Base-by-base conservation (phyloP, 92 coral and sea anemone species). In the Blastomussa wellsi region DNA sequence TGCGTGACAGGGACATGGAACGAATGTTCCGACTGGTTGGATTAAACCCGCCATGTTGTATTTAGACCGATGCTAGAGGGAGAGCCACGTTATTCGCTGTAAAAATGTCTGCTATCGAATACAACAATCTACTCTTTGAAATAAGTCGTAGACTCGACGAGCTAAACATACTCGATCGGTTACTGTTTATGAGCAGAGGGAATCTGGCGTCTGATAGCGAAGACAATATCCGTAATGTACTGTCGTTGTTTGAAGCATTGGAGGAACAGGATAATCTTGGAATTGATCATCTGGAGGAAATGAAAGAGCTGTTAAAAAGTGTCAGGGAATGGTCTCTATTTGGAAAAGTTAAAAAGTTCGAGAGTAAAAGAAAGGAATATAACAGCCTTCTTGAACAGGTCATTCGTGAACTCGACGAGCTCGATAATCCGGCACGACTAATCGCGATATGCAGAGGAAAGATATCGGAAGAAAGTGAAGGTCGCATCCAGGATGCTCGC, bases 61-160 rank as follows among this genome's bases (percentile, higher is more conserved):
- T n/a, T n/a, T n/a, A n/a, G n/a, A n/a, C n/a, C n/a, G n/a, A n/a
- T n/a, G n/a, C n/a, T n/a, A n/a, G n/a, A n/a, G 22, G 19, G 57
- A 55, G 0, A 33, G 65, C 16, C 32, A 2, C n/a, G 29, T 29
- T 2, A 16, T n/a, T 3, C 78, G 9, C 39, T 2, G 65, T 29
- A 6, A 36, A 52, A 19, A 76, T 52, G 80, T 33, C 80, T 31
- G 39, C 26, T 4, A 31, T 49, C 24, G 80, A 76, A 14, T 76
- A 76, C 42, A 76, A 74, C 36, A 74, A 20, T 12, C 12, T 74
- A 47, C 0, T 74, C 1, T 41, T 74, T 48, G 19, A 13, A 49
- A 76, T 76, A 48, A 49, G 80, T 37, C 26, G 24, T 66, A 31
- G 42, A 76, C 37, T 76, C 10, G 65, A 76, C 26, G 66, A 76